Conservation (phyloP, 2,797 vertebrate genomes). For the Gila robusta region DNA sequence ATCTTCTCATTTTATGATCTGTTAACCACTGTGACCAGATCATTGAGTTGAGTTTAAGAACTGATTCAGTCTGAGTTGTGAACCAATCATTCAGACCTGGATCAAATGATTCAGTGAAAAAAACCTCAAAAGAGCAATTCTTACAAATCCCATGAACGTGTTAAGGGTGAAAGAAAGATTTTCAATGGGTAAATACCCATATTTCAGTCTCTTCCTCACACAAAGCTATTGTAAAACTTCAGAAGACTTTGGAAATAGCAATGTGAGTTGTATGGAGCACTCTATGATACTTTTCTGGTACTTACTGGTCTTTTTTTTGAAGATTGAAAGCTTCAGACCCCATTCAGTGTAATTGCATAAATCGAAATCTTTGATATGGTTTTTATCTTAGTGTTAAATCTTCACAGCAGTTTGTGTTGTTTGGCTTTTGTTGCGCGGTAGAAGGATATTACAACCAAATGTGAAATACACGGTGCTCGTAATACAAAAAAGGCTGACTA, state of each 20-base stretch:
- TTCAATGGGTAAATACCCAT: background rate
- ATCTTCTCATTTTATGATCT: background rate
- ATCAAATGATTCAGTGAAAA: background rate
- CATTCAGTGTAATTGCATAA: constrained; percentile 10
- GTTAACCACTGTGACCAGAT: background rate
- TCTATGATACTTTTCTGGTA: background rate
- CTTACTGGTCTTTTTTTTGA: constrained; percentile 1
- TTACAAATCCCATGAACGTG: background rate
- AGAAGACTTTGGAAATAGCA: background rate
- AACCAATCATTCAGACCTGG: background rate
- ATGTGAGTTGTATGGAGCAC: background rate
- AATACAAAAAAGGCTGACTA: constrained; percentile 33
- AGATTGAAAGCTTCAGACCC: constrained; percentile 19
- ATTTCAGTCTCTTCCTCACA: background rate
- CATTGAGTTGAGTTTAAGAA: background rate
- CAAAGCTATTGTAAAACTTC: constrained; percentile 4
- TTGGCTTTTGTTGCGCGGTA: constrained; percentile 24
- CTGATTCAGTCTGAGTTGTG: background rate
- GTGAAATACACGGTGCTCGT: constrained; percentile 9
- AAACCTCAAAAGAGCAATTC: background rate
- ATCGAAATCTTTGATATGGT: background rate
- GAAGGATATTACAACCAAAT: constrained; percentile 32
- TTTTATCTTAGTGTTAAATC: constrained; percentile 35
- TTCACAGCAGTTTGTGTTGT: constrained; percentile 20
- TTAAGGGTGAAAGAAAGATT: background rate